Evolutionary conservation across 2,113 vertebrate species (phyloP).

Genomic region (Cryptotis parvus): DNA sequence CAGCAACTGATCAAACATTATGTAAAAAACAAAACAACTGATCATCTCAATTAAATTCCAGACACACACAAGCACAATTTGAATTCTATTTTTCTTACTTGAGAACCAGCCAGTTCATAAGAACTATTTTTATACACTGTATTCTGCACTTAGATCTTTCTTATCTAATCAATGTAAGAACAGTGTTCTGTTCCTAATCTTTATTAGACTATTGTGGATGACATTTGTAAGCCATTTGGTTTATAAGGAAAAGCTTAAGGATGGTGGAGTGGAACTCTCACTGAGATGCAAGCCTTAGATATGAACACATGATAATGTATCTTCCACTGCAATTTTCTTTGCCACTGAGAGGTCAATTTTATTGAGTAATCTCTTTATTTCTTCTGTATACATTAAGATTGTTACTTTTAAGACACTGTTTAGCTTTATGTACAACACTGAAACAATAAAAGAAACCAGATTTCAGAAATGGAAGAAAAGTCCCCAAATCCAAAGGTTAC

Average conservation of each 20-base stretch:
- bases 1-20: slow-evolving; percentile 66
- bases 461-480: slow-evolving; percentile 10
- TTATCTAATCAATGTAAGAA: slow-evolving; percentile 78
- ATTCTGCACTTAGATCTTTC: slow-evolving; percentile 66
- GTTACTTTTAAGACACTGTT: slow-evolving; percentile 50
- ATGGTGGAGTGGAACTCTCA: slow-evolving; percentile 52
- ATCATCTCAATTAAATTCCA: slow-evolving; percentile 74
- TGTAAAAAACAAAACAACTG: slow-evolving; percentile 68
- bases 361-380: slow-evolving; percentile 73
- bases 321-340: slow-evolving; percentile 70
- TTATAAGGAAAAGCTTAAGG: slow-evolving; percentile 58
- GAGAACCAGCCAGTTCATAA: slow-evolving; percentile 62
- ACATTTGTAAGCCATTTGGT: slow-evolving; percentile 69
- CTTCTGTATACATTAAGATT: slow-evolving; percentile 51
- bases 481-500: slow-evolving; percentile 18
- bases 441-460: slow-evolving; percentile 43
- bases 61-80: slow-evolving; percentile 57
- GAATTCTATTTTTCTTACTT: slow-evolving; percentile 61
- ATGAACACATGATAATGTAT: slow-evolving; percentile 56
- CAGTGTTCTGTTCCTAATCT: slow-evolving; percentile 71
- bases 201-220: slow-evolving; percentile 59
- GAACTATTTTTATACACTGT: slow-evolving; percentile 40
- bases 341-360: slow-evolving; percentile 77
- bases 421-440: slow-evolving; percentile 43
- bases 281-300: slow-evolving; percentile 73